A percentile compares a stretch with the other conserved stretches of the same genome.
These are phyloP conservation scores for Spatula versicolor DNA, from an alignment of 2,797 vertebrate genomes.

Conservation along the genomic window DNA sequence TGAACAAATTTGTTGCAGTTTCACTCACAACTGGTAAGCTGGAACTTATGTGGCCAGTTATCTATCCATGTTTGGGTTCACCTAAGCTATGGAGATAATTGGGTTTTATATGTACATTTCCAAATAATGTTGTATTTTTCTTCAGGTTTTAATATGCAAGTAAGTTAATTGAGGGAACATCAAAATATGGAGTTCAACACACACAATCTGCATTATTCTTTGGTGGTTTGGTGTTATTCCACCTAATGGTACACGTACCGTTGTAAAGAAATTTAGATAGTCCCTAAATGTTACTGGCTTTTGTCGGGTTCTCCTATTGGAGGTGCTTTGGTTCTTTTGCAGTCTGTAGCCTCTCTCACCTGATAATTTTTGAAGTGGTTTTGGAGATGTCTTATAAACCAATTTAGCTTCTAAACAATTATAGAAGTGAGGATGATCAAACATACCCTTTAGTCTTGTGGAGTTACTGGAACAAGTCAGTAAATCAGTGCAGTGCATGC, in stretches of 20 bases:
- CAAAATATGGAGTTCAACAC: not conserved
- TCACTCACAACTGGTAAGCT: not conserved
- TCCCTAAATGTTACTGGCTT: not conserved
- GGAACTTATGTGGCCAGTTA: not conserved
- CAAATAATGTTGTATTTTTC: not conserved
- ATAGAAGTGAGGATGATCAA: not conserved
- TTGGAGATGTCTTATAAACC: not conserved
- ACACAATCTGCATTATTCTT: not conserved
- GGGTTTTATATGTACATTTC: not conserved
- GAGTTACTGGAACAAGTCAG: not conserved
- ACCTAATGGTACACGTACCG: not conserved
- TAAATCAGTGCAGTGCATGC: not conserved
- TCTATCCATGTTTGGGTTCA: not conserved
- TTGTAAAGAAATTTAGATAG: not conserved
- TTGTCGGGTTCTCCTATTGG: not conserved
- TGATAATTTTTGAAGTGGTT: not conserved
- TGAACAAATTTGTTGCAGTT: not conserved
- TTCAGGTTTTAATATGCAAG: not conserved
- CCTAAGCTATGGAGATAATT: not conserved
- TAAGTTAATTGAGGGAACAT: not conserved
- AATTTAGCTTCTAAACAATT: not conserved
- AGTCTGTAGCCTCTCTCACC: not conserved
- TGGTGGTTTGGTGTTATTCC: not conserved
- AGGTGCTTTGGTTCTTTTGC: not conserved
- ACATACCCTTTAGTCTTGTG: fast-evolving